Evolutionary conservation across 2,113 vertebrate genomes (phyloP).

Genomic region (Ceyx cyanopectus): DNA sequence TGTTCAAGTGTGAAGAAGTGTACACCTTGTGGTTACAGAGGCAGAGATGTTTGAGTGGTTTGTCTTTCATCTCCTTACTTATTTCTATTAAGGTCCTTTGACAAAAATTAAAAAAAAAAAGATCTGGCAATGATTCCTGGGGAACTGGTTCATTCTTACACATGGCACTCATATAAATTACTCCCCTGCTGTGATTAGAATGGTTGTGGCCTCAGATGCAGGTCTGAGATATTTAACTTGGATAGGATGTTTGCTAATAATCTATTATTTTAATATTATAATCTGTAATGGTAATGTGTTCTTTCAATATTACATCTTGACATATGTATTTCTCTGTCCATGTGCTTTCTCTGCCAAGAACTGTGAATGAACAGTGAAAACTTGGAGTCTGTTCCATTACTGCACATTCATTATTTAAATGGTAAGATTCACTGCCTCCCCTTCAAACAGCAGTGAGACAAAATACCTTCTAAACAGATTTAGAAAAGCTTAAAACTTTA

Average conservation of each 20-base stretch:
- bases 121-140: neutral
- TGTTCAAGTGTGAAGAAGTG: neutral
- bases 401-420: conserved; percentile 10
- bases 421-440: neutral
- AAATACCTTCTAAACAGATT: conserved; percentile 9
- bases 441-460: neutral
- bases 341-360: neutral
- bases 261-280: neutral
- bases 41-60: neutral
- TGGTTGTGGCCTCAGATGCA: neutral
- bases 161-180: neutral
- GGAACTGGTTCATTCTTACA: neutral
- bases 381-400: neutral
- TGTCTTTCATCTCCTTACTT: neutral
- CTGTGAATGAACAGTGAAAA: neutral
- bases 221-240: neutral
- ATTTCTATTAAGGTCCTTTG: neutral
- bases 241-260: neutral
- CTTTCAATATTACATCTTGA: neutral
- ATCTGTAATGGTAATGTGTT: neutral
- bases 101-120: neutral
- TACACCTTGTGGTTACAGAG: neutral
- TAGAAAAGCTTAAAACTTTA: neutral
- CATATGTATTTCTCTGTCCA: neutral
- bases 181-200: neutral